Base-by-base conservation (phyloP, 1,140 invertebrate species). In the Bemisia tabaci region DNA sequence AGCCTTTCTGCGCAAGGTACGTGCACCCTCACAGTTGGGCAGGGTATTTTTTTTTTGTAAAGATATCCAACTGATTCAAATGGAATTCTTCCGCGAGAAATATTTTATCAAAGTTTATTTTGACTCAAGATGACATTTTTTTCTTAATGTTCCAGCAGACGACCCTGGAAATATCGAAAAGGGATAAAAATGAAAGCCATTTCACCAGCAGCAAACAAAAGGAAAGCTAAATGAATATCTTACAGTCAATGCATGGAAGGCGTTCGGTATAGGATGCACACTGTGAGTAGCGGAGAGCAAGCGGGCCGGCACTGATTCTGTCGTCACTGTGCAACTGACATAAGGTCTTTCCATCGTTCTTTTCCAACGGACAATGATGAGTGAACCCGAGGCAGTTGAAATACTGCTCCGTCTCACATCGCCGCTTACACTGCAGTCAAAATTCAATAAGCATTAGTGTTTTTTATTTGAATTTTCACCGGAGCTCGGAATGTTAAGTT, bases 191-290 rank as follows among this genome's bases (percentile, higher is more conserved):
- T n/a, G n/a, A n/a, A n/a, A n/a, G n/a, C n/a, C n/a, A n/a, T n/a
- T n/a, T n/a, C n/a, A n/a, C n/a, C n/a, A n/a, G n/a, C n/a, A n/a
- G n/a, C n/a, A n/a, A n/a, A n/a, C n/a, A n/a, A n/a, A n/a, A n/a
- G n/a, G n/a, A n/a, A n/a, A n/a, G n/a, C n/a, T n/a, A n/a, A n/a
- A n/a, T n/a, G n/a, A n/a, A n/a, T n/a, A n/a, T 73, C 78, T 78
- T 72, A 83, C 82, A 67, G 68, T 84, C 78, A 0, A 84, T 70
- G 68, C 83, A 84, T 2, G 80, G 76, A 21, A 81, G 76, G 63
- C 77, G 74, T 71, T 84, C 82, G 64, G 75, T 78, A 70, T 82
- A 84, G 26, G 76, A 70, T 0, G 75, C 76, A 39, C 80, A 78
- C 0, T 74, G 67, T 39, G 66, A 63, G 1, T 71, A 65, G 5